These are phyloP conservation scores for Metacarcinus magister DNA, from an alignment of 2,888 invertebrate species.

Conservation along the genomic window DNA sequence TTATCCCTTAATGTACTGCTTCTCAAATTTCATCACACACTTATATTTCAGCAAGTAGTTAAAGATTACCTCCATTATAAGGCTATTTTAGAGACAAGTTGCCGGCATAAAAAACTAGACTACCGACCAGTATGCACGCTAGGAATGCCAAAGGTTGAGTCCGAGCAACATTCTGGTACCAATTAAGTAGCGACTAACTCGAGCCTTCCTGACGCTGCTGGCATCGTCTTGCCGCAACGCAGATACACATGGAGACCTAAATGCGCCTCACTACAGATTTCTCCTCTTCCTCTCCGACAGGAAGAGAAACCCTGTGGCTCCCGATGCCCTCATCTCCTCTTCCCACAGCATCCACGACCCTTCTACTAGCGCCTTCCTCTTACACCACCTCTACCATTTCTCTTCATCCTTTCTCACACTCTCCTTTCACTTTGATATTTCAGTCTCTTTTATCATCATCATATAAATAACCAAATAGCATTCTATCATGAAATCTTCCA, in stretches of 20 bases:
- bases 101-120: not conserved
- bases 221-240: not conserved
- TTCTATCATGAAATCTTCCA: not conserved
- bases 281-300: conserved; percentile 65
- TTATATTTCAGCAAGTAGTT: not conserved
- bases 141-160: not conserved
- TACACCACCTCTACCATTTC: conserved; percentile 35
- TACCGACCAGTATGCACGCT: not conserved
- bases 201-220: not conserved
- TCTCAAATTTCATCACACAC: not conserved
- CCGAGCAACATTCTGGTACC: not conserved
- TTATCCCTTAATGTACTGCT: not conserved
- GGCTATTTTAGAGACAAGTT: not conserved
- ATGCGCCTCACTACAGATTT: conserved; percentile 44
- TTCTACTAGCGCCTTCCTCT: conserved; percentile 32
- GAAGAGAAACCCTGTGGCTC: conserved; percentile 63
- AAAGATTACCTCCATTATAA: not conserved
- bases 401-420: conserved; percentile 34
- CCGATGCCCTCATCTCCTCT: conserved; percentile 42
- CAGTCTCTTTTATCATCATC: not conserved
- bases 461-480: not conserved
- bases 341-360: conserved; percentile 69
- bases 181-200: not conserved
- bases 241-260: not conserved
- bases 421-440: conserved; percentile 28